These are phyloP conservation scores for Phrynocephalus versicolor DNA, from an alignment of 2,113 vertebrate species.

Conservation along the genomic window DNA sequence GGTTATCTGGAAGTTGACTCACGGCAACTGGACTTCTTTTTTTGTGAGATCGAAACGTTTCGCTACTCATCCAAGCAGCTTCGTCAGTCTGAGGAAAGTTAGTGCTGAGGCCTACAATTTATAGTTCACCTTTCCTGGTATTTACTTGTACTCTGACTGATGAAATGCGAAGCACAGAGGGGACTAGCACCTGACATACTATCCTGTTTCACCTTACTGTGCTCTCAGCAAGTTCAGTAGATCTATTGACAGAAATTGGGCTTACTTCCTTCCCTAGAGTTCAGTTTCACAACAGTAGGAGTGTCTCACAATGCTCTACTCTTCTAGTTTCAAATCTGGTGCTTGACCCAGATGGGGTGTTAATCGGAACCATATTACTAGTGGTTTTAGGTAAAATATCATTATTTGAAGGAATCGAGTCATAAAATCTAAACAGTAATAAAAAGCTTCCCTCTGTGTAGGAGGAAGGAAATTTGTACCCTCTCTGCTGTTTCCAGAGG, in stretches of 20 bases:
- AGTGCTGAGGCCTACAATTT: too few relatives aligned
- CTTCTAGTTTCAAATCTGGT: neutral
- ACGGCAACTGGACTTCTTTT: too few relatives aligned
- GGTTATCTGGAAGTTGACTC: too few relatives aligned
- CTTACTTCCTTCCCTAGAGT: neutral
- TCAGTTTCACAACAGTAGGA: neutral
- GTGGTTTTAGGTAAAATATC: slow-evolving; percentile 9
- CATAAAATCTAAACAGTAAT: neutral
- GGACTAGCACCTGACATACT: too few relatives aligned
- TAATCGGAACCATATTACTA: neutral
- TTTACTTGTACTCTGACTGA: too few relatives aligned
- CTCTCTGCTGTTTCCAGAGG: neutral
- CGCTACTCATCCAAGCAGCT: too few relatives aligned
- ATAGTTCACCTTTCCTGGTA: too few relatives aligned
- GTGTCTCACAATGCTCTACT: neutral
- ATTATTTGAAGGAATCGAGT: neutral
- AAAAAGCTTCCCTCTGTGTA: neutral
- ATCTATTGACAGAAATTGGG: neutral
- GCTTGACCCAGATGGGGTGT: neutral
- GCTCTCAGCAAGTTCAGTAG: too few relatives aligned
- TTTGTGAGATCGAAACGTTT: too few relatives aligned
- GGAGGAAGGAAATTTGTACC: neutral
- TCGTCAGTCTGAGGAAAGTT: too few relatives aligned
- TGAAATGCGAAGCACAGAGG: too few relatives aligned
- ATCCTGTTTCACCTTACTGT: too few relatives aligned